A percentile compares a stretch with the other conserved stretches of the same genome.
Conservation (phyloP, 1,140 invertebrate genomes). For the Drosophila kanapiae region DNA sequence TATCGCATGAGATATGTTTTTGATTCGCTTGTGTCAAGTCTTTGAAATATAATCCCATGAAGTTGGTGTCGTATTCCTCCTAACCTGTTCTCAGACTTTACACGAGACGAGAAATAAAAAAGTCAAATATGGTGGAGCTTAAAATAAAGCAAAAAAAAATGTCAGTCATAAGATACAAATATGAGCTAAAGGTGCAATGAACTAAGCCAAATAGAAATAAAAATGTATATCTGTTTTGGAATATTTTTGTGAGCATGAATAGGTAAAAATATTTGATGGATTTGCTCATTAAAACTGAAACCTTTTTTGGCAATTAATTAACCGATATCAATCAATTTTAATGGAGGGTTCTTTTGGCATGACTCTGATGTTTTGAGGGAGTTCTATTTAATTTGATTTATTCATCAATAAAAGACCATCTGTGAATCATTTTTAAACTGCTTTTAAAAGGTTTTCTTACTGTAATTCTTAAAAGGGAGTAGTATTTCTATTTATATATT, state of each 20-base stretch:
- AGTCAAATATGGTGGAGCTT: conserved; percentile 21
- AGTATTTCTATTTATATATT: neutral
- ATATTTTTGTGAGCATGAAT: conserved; percentile 5
- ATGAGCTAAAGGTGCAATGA: conserved; percentile 38
- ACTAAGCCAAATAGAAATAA: conserved; percentile 20
- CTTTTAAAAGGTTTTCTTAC: neutral
- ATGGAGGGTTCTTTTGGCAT: conserved; percentile 1
- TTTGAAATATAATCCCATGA: conserved; percentile 40
- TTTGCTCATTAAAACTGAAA: conserved; percentile 12
- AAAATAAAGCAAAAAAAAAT: conserved; percentile 34
- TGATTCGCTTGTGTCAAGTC: conserved; percentile 44
- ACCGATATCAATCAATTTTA: conserved; percentile 15
- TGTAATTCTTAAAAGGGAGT: neutral
- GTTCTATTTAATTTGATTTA: neutral
- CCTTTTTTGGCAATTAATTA: conserved; percentile 25
- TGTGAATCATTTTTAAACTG: conserved; percentile 5
- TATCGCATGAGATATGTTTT: conserved; percentile 26
- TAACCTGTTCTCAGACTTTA: conserved; percentile 46
- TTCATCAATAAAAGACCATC: conserved; percentile 10
- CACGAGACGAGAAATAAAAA: conserved; percentile 19
- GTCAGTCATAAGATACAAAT: conserved; percentile 27
- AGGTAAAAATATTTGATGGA: conserved; percentile 20
- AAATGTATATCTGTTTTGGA: conserved; percentile 4
- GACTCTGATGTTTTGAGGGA: neutral
- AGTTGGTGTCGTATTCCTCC: conserved; percentile 30